These are phyloP conservation scores for Callorhinus ursinus DNA, from an alignment of 2,113 vertebrate genomes.

Conservation along the genomic window DNA sequence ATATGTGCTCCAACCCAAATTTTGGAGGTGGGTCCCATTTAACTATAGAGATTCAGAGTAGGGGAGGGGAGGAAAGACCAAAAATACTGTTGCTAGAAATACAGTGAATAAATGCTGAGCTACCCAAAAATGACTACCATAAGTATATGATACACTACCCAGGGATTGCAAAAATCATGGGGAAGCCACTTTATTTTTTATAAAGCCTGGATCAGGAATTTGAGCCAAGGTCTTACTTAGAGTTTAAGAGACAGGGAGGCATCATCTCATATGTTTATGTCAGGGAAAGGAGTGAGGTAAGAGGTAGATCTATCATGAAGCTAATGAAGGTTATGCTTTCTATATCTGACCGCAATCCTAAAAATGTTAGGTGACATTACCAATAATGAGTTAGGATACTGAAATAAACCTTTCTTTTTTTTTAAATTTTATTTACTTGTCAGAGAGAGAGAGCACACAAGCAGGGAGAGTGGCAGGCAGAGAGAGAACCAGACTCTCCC, in stretches of 20 bases:
- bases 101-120: not conserved
- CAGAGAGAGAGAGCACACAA: no score
- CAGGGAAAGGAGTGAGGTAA: not conserved
- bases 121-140: not conserved
- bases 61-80: not conserved
- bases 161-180: not conserved
- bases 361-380: not conserved
- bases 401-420: not conserved
- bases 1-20: not conserved
- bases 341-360: not conserved
- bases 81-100: not conserved
- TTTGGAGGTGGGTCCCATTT: not conserved
- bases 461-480: no score
- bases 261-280: not conserved
- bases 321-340: not conserved
- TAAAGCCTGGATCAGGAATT: not conserved
- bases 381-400: not conserved
- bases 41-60: not conserved
- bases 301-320: not conserved
- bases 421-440: no score
- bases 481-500: no score
- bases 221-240: not conserved
- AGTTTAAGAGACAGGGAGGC: not conserved
- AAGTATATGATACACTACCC: not conserved
- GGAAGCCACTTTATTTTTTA: not conserved